Evolutionary conservation across 2,113 vertebrate species (phyloP).

Genomic region (Antennarius striatus): DNA sequence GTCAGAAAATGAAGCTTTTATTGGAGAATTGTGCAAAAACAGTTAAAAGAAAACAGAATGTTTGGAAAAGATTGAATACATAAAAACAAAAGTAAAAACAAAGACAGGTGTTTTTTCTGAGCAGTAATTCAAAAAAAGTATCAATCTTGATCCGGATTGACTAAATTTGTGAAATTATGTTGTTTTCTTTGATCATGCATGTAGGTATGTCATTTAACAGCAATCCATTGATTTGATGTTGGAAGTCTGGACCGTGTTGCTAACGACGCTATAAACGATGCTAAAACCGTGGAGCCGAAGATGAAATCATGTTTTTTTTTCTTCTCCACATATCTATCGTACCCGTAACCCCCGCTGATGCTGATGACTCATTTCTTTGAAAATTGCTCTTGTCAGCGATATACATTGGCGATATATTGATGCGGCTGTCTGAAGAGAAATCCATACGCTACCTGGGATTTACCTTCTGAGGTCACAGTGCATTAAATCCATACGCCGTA

Average conservation of each 20-base stretch:
- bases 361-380: conserved; percentile 8
- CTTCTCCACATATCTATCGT: conserved; percentile 21
- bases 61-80: conserved; percentile 41
- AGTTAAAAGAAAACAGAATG: conserved; percentile 45
- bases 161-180: no score
- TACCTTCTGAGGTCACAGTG: conserved; percentile 20
- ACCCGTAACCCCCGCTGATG: conserved; percentile 32
- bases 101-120: conserved; percentile 27
- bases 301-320: conserved; percentile 21
- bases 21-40: conserved; percentile 72
- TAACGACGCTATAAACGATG: background rate
- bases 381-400: conserved; percentile 41
- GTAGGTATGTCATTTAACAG: no score
- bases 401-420: conserved; percentile 42
- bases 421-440: conserved; percentile 28
- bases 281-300: background rate
- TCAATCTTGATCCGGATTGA: background rate
- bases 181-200: background rate
- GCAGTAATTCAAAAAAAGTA: conserved; percentile 46
- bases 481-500: conserved; percentile 17
- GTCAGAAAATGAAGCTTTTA: conserved; percentile 68
- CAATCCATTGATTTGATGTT: background rate
- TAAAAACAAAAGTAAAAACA: conserved; percentile 34
- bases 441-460: conserved; percentile 14
- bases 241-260: background rate